A percentile compares a stretch with the other conserved stretches of the same genome.
Evolutionary conservation across 2,797 vertebrate genomes (phyloP).

Genomic region (Aselliscus stoliczkanus): DNA sequence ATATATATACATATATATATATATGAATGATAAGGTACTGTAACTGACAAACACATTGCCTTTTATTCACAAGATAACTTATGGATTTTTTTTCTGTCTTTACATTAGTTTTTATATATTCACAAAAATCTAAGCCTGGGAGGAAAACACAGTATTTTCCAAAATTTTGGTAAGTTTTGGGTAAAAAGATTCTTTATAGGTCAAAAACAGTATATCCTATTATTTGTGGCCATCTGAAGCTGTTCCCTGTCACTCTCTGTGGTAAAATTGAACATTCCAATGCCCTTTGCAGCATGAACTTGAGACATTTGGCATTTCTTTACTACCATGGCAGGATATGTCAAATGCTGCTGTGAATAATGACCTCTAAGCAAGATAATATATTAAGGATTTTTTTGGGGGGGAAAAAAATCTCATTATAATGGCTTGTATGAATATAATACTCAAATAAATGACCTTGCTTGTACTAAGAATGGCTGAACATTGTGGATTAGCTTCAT

Average conservation of each 20-base stretch:
- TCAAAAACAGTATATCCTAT: neutral
- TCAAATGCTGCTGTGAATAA: constrained; percentile 1
- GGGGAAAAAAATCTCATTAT: neutral
- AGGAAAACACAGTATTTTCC: neutral
- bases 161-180: neutral
- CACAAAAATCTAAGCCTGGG: neutral
- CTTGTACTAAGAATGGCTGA: neutral
- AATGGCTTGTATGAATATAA: neutral
- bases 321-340: neutral
- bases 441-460: constrained; percentile 23
- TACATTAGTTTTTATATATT: neutral
- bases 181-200: neutral
- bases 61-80: constrained; percentile 7
- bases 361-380: neutral
- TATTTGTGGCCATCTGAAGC: neutral
- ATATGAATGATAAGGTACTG: neutral
- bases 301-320: constrained; percentile 6
- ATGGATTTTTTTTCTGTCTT: neutral
- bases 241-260: neutral
- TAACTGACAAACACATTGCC: neutral
- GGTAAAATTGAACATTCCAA: neutral
- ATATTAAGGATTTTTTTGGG: constrained; percentile 19
- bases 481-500: neutral
- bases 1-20: no score
- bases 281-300: neutral